These are phyloP conservation scores for Diphyllodes magnificus DNA, from an alignment of 2,113 vertebrate genomes.

Conservation along the genomic window DNA sequence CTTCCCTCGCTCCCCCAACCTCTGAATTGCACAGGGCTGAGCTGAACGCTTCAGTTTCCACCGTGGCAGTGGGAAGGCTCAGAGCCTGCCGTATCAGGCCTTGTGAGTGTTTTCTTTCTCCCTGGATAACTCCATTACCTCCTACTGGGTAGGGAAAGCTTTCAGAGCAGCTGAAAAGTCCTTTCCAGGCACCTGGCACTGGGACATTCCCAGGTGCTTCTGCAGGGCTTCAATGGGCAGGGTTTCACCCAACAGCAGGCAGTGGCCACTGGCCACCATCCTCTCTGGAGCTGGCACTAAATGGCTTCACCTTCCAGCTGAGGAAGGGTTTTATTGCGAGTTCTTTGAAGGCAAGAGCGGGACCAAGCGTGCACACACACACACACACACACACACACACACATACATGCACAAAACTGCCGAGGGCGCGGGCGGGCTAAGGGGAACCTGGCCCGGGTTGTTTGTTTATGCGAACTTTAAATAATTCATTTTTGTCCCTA, in stretches of 20 bases:
- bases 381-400: rapidly evolving
- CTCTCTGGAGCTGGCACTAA: not conserved
- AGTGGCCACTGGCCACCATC: not conserved
- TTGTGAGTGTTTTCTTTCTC: not conserved
- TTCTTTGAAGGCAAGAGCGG: not conserved
- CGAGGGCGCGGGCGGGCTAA: not conserved
- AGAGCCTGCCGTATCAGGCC: not conserved
- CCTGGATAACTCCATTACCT: not conserved
- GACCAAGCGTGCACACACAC: rapidly evolving
- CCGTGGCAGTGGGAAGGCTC: not conserved
- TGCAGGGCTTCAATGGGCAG: not conserved
- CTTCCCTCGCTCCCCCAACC: not conserved
- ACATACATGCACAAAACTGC: not conserved
- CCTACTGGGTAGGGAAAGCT: not conserved
- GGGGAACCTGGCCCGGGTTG: conserved; percentile 60
- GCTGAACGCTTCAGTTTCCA: not conserved
- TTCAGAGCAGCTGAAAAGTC: not conserved
- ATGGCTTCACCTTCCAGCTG: not conserved
- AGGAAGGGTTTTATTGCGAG: not conserved
- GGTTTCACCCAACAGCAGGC: not conserved
- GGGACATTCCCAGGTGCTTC: not conserved
- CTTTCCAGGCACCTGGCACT: not conserved
- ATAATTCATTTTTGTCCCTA: conserved; percentile 77
- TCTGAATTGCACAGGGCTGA: not conserved
- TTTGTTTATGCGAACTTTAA: conserved; percentile 79